Base-by-base conservation (phyloP, 1,140 invertebrate species). In the Heliconius nattereri region DNA sequence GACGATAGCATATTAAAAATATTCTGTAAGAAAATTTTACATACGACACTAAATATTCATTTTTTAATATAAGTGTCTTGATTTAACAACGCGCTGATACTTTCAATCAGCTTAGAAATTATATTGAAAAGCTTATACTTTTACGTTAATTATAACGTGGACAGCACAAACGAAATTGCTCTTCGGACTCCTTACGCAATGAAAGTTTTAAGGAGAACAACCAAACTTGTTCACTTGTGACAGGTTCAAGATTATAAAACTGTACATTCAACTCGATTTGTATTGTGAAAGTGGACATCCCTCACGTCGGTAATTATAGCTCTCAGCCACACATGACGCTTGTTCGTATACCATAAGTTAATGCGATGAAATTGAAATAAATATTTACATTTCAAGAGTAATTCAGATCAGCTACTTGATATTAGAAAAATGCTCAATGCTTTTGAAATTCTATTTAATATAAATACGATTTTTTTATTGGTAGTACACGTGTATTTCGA, bases 161-260 rank as follows among this genome's bases (percentile, higher is more conserved):
- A 19, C 60, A 66, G 26, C 26, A 29, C 9, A 26, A 1, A 66
- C 20, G 26, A 66, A 66, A 66, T 26, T 29, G 60, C 13, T 80
- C 71, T 60, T 77, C 35, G 37, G 71, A 76, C 70, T 71, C 23
- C 66, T 87, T 90, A 80, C 84, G 87, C 88, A 87, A 89, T 85
- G 72, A 5, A 8, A 82, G 73, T 75, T 35, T 78, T 73, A 83
- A 78, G 78, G 85, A 77, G 77, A 82, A 80, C 83, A 78, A 79
- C 82, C 76, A 89, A 92, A 92, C 89, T 86, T 79, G 89, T 92
- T 85, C 86, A 82, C 77, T 49, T 78, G 78, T 70, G 86, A 89
- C 89, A 89, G 87, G 86, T 90, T 83, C 83, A 78, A 78, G 80
- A 77, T 75, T 81, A 82, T 71, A 82, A 77, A 82, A 74, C 52